Evolutionary conservation across 92 coral and sea anemone species (phyloP), one percentile per base, ranked within the genome.

Genomic region (Desmophyllum pertusum): DNA sequence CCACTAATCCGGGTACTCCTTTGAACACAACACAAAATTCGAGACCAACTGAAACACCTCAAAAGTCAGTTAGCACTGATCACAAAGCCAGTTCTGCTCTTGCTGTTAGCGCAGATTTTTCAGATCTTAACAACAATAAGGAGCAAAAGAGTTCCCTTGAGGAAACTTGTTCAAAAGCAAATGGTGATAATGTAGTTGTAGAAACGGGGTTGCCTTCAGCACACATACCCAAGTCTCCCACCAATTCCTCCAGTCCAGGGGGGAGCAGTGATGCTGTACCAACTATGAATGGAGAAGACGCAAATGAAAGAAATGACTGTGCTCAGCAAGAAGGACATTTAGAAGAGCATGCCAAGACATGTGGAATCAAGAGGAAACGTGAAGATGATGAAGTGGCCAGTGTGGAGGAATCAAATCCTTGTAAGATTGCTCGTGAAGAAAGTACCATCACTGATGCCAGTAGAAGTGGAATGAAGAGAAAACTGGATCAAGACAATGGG

Each of bases 121-220:
- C 77, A 68, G 85, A 82, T n/a, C 73, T 50, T 18, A 82, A 82
- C 59, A 82, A 82, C 39, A 82, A 82, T 30, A 0, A 82, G 13
- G 43, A 53, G 46, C 21, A 73, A 15, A 42, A 13, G 7, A 65
- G n/a, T 29, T 57, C 86, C 41, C 7, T 72, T 6, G 45, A 18
- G 17, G 59, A 82, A 25, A 48, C 84, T 13, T 80, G 50, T 35
- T 36, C 50, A 35, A 33, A 51, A 38, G 37, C 51, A 51, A 50
- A 19, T 18, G 40, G 33, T 23, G 27, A 48, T 45, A 66, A 55
- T 19, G 23, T 33, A 51, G 84, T 21, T 68, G 65, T 65, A 46
- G 76, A 39, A 36, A 69, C 27, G 6, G 66, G 46, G 84, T 73
- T 31, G 5, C 5, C 46, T 36, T 41, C 76, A 37, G 51, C 5